Evolutionary conservation across 2,888 invertebrate species (phyloP), one percentile per base, ranked within the genome.

Genomic region (Drosophila austrosaltans): DNA sequence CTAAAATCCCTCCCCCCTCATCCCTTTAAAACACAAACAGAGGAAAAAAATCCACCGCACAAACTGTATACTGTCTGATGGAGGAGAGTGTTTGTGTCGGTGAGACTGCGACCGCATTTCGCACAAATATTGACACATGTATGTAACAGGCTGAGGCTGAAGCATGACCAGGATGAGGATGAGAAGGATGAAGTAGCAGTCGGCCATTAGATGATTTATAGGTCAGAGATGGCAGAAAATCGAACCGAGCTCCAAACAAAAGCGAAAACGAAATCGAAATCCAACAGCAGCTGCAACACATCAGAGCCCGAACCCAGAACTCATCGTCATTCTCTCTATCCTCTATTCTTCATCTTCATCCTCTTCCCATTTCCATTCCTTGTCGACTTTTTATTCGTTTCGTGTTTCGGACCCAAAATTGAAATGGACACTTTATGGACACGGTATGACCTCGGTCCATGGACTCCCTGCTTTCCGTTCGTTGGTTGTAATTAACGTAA

Each of bases 81-180:
- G 72, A 83, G 39, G 36, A 57, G 82, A 79, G 82, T 81, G 82
- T 79, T 74, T 78, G 77, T 78, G 79, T 79, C 74, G 76, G 72
- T 76, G 73, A 64, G 80, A 82, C 70, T 79, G 77, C 82, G 76
- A 77, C 83, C 83, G 87, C 83, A 84, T 84, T 84, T 83, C 86
- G 81, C 79, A 87, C 88, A 87, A 86, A 85, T 85, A 87, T 85
- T 85, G 84, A 82, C 87, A 85, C 77, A 85, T 87, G 86, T 75
- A 74, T 64, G 73, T 42, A 22, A 48, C 16, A 32, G 7, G 56
- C 25, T 16, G 25, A 53, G 16, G 12, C 2, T 48, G 25, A 12
- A 48, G 48, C 48, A 22, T 48, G 48, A 48, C 48, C 48, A 48
- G 48, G 25, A 48, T 48, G 62, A 16, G 25, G 22, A n/a, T 12